These are phyloP conservation scores for Mugil cephalus DNA, from an alignment of 2,113 vertebrate species.

Conservation along the genomic window DNA sequence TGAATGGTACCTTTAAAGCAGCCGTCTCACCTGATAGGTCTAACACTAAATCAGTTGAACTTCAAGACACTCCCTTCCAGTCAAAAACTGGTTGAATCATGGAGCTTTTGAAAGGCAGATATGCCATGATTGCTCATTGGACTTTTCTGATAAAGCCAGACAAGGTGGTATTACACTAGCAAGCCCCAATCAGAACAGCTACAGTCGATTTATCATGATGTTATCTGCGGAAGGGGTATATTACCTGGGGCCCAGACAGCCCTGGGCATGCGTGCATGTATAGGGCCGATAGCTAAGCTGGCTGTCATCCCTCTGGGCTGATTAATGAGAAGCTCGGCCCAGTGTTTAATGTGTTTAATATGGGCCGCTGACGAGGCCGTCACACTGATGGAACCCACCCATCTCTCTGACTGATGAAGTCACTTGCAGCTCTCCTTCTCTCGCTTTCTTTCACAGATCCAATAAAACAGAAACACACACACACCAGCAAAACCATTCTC, in stretches of 20 bases:
- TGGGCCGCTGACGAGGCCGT: constrained; percentile 81
- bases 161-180: constrained; percentile 81
- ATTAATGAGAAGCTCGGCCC: constrained; percentile 81
- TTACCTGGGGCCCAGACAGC: constrained; percentile 79
- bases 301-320: constrained; percentile 80
- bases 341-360: constrained; percentile 86
- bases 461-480: constrained; percentile 44
- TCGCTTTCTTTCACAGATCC: constrained; percentile 45
- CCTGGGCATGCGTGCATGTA: constrained; percentile 76
- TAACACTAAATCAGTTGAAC: constrained; percentile 60
- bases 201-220: constrained; percentile 83
- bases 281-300: constrained; percentile 72
- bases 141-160: constrained; percentile 74
- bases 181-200: constrained; percentile 78
- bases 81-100: constrained; percentile 61
- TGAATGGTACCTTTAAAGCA: constrained; percentile 48
- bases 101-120: constrained; percentile 63
- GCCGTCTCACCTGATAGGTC: constrained; percentile 41
- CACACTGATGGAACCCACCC: constrained; percentile 75
- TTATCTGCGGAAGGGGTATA: constrained; percentile 81
- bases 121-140: constrained; percentile 58
- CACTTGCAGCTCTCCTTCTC: constrained; percentile 54
- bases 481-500: constrained; percentile 16
- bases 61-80: constrained; percentile 38
- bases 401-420: constrained; percentile 81